phyloP scores from a whole-genome alignment of 1,140 invertebrate genomes.

The Palaemon carinicauda region DNA sequence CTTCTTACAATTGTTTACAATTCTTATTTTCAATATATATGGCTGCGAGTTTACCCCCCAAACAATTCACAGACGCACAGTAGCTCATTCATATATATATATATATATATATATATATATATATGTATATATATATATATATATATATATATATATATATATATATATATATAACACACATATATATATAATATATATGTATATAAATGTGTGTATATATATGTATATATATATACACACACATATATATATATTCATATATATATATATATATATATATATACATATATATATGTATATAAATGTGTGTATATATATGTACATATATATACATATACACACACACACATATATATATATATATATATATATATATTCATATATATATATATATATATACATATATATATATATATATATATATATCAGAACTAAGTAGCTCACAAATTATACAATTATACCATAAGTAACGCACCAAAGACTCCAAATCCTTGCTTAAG shows the following conservation, averaged over 20 bases:
- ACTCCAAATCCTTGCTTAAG: no score
- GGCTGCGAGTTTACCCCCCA: no score
- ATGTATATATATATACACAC: neutral
- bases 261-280: neutral
- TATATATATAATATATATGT: neutral
- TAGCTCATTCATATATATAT: no score
- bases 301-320: neutral
- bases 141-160: no score
- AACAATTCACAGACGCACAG: no score
- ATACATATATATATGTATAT: neutral
- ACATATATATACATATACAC: neutral
- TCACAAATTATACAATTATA: no score
- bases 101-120: no score
- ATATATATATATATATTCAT: neutral
- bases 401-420: neutral
- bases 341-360: neutral
- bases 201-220: neutral
- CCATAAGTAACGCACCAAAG: no score
- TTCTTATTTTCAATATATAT: no score
- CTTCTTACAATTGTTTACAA: no score
- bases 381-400: neutral
- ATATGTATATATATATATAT: no score
- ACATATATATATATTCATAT: neutral
- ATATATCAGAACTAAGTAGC: neutral
- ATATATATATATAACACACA: no score